Evolutionary conservation across 2,888 invertebrate species (phyloP), one percentile per base, ranked within the genome.

Genomic region (Mesorhabditis spiculigera): DNA sequence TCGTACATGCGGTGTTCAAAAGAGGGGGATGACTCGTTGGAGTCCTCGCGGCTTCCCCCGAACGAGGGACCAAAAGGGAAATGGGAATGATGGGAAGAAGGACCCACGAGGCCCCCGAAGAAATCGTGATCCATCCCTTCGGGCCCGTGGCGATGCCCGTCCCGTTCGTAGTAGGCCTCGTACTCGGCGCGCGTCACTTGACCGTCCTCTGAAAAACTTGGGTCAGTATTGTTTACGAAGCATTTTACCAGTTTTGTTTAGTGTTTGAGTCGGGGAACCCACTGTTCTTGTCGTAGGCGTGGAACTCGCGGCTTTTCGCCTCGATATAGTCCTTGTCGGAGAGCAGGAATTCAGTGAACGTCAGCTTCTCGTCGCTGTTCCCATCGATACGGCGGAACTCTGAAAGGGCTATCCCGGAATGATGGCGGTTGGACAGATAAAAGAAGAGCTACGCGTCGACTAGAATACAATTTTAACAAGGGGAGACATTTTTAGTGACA

Each of bases 311-410:
- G 0, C 76, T 76, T 43, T 71, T 70, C 62, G 73, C 74, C 68
- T 83, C 83, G 63, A 83, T 75, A 66, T 78, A 83, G 8, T 82
- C 78, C 6, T 81, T 78, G 63, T 83, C 83, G 42, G 77, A 75
- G 43, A 83, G 74, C 50, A 83, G 70, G 69, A 82, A 83, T 67
- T 83, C 83, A 8, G 81, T 81, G 72, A 83, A 83, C 3, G 83
- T 81, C 28, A 83, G 68, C 65, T 75, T 71, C 4, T 77, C 78
- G 67, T 83, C 83, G 45, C 71, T 72, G 71, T 82, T 81, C 0
- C 74, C 63, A 68, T 83, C 83, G 68, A 84, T 77, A 6, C 81
- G 73, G 61, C 80, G 80, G 66, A 83, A 83, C 67, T 83, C 83
- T 82, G 66, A 65, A 80, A 69, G 5, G 28, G 28, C 28, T 28